Percentiles rank a stretch among this genome's conserved stretches.
Evolutionary conservation across 1,140 invertebrate genomes (phyloP).

Genomic region (Drosophila ananassae): DNA sequence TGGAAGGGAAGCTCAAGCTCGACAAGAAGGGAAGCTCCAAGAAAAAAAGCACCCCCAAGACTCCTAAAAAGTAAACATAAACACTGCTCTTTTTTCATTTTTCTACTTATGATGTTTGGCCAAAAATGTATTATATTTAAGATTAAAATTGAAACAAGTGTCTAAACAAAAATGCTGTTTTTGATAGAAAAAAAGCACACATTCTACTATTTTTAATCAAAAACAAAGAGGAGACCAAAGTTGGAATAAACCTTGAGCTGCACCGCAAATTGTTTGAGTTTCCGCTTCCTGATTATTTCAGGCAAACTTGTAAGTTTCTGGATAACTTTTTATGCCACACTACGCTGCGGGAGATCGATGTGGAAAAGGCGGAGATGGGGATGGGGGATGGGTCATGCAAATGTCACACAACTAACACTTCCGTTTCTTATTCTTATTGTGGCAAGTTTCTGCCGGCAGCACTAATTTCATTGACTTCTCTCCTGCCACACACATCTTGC

Average conservation of each 20-base stretch:
- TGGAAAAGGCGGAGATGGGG: background rate
- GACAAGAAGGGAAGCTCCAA: background rate
- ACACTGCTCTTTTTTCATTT: background rate
- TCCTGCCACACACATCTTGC: slow-evolving; percentile 14
- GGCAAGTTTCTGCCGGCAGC: slow-evolving; percentile 28
- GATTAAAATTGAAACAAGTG: too few relatives aligned
- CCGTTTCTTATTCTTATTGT: slow-evolving; percentile 28
- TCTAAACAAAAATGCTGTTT: too few relatives aligned
- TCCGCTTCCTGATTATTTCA: slow-evolving; percentile 68
- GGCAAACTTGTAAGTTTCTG: slow-evolving; percentile 58
- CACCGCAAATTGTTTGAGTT: slow-evolving; percentile 66
- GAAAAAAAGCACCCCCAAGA: background rate
- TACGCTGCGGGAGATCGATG: slow-evolving; percentile 20
- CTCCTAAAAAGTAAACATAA: background rate
- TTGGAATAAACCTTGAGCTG: slow-evolving; percentile 49
- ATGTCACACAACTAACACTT: slow-evolving; percentile 74
- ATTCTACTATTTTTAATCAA: too few relatives aligned
- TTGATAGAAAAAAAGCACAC: too few relatives aligned
- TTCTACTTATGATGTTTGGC: too few relatives aligned
- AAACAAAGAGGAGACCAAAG: slow-evolving; percentile 36
- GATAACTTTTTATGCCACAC: slow-evolving; percentile 54
- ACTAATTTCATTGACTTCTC: slow-evolving; percentile 77
- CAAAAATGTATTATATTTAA: background rate
- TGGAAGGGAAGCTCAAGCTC: slow-evolving; percentile 9
- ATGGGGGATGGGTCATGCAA: slow-evolving; percentile 49